phyloP scores from a whole-genome alignment of 2,888 invertebrate species.

The Drosophila mettleri region DNA sequence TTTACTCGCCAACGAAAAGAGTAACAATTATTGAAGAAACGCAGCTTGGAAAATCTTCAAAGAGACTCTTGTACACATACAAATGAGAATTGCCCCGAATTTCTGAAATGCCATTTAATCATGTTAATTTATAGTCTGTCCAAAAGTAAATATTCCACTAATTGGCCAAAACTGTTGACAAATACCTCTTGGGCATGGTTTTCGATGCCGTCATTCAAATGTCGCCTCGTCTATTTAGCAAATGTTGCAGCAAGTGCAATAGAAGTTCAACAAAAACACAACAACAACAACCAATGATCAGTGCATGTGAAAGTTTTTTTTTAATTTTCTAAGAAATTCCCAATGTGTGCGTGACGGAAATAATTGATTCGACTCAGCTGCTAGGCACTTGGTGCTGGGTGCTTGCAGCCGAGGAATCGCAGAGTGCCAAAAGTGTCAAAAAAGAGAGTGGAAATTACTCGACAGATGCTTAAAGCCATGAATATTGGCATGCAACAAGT shows the following conservation, averaged over 20 bases:
- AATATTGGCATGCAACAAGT: constrained; percentile 71
- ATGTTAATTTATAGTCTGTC: constrained; percentile 31
- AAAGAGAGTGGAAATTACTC: constrained; percentile 45
- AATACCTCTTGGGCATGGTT: constrained; percentile 24
- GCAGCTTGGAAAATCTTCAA: constrained; percentile 49
- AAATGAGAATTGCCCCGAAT: constrained; percentile 23
- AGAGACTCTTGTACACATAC: constrained; percentile 35
- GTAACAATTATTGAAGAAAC: constrained; percentile 47
- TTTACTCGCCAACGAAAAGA: constrained; percentile 54
- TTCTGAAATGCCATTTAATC: constrained; percentile 30
- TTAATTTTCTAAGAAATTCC: constrained; percentile 27
- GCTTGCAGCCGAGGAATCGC: constrained; percentile 4
- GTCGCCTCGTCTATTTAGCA: constrained; percentile 51
- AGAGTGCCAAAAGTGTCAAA: constrained; percentile 35
- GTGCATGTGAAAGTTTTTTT: constrained; percentile 67
- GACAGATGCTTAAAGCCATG: constrained; percentile 37
- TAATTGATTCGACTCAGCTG: constrained; percentile 52
- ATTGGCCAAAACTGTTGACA: constrained; percentile 43
- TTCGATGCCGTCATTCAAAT: constrained; percentile 46
- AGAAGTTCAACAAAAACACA: constrained; percentile 19
- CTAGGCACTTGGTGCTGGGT: constrained; percentile 12
- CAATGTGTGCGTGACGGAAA: constrained; percentile 64
- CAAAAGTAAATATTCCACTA: constrained; percentile 35
- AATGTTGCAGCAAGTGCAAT: constrained; percentile 49
- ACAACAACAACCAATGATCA: constrained; percentile 27